phyloP scores from a whole-genome alignment of 2,888 invertebrate genomes.

The Calameuta idolon region DNA sequence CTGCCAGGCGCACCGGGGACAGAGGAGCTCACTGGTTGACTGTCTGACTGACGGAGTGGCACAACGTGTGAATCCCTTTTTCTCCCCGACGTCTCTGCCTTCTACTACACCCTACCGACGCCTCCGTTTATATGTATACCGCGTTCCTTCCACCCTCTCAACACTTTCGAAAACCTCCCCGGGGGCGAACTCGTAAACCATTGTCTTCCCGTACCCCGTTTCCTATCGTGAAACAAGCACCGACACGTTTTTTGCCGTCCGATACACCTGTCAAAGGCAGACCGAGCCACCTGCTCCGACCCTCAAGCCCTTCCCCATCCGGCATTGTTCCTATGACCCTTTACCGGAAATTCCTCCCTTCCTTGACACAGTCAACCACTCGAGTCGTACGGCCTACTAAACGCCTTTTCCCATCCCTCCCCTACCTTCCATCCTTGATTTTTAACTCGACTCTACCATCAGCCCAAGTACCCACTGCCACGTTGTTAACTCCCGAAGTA shows the following conservation, averaged over 20 bases:
- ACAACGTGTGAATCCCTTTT: slow-evolving; percentile 24
- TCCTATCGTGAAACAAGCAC: background rate
- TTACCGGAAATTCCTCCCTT: background rate
- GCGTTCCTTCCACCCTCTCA: slow-evolving; percentile 26
- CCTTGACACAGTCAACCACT: background rate
- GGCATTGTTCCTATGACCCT: background rate
- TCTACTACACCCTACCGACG: background rate
- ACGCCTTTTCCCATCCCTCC: background rate
- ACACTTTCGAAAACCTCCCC: slow-evolving; percentile 18
- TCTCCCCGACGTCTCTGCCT: slow-evolving; percentile 7
- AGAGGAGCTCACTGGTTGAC: slow-evolving; percentile 13
- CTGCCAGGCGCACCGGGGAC: background rate
- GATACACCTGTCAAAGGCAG: slow-evolving; percentile 42
- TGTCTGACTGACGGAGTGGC: slow-evolving; percentile 45
- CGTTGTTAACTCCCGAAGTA: background rate
- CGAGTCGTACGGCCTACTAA: background rate
- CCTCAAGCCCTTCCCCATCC: background rate
- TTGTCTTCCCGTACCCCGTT: background rate
- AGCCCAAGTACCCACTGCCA: background rate
- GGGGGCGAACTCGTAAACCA: background rate
- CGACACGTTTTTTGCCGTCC: slow-evolving; percentile 5
- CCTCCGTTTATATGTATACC: background rate
- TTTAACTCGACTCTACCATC: background rate
- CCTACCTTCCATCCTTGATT: background rate
- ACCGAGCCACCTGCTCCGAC: slow-evolving; percentile 18